Conservation (phyloP, 2,888 invertebrate species). For the Cryptus viduatorius region DNA sequence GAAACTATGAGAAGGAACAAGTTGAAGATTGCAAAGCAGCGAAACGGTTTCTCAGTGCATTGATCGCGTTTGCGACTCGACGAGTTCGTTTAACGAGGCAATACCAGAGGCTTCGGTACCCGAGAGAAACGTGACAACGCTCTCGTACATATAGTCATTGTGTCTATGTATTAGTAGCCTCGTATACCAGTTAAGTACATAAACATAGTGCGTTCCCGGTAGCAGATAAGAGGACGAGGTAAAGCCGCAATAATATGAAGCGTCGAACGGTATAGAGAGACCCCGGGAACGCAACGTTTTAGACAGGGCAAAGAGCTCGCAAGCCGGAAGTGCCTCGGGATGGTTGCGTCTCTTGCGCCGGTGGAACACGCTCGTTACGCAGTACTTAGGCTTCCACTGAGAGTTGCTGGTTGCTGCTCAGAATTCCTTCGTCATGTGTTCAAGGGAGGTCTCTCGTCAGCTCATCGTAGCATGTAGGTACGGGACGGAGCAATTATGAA, state of each 20-base stretch:
- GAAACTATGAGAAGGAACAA: background rate
- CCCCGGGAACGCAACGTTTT: background rate
- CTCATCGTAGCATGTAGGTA: background rate
- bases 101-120: slow-evolving; percentile 27
- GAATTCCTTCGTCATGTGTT: slow-evolving; percentile 13
- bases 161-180: slow-evolving; percentile 8
- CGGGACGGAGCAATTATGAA: background rate
- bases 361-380: slow-evolving; percentile 38
- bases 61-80: slow-evolving; percentile 41
- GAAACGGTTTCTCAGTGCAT: slow-evolving; percentile 12
- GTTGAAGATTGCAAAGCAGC: background rate
- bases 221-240: slow-evolving; percentile 9
- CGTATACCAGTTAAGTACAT: background rate
- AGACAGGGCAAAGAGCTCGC: slow-evolving; percentile 35
- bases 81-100: slow-evolving; percentile 54
- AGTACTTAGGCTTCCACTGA: slow-evolving; percentile 29
- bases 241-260: slow-evolving; percentile 4
- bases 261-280: background rate
- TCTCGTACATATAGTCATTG: slow-evolving; percentile 4
- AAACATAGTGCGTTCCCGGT: background rate
- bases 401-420: background rate
- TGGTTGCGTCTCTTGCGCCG: background rate
- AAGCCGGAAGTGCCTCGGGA: slow-evolving; percentile 24
- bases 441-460: background rate
- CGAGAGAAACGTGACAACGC: slow-evolving; percentile 35